Evolutionary conservation across 2,888 invertebrate species (phyloP), one percentile per base, ranked within the genome.

Genomic region (Amiota mariae): DNA sequence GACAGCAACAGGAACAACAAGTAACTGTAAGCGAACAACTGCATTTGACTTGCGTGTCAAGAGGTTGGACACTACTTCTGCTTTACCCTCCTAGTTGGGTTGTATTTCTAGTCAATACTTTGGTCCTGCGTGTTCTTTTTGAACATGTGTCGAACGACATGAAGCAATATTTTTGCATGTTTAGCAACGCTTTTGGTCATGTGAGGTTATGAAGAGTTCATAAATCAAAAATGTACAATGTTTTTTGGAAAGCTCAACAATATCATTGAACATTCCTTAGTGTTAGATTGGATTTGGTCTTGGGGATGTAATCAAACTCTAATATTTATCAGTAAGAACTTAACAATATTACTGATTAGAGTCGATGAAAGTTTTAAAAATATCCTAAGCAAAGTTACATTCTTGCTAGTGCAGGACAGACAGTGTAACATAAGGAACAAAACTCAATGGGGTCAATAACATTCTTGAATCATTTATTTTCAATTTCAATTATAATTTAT

Each of bases 161-260:
- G 86, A 86, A 83, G 82, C 85, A 85, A 20, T 67, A 20, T 67
- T 75, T 72, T 83, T 83, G 85, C 86, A 85, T 86, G 83, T 86
- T 83, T 81, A 85, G 85, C 61, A 20, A 67, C 86, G 59, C 77
- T 86, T 85, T 86, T 80, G 86, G 57, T 57, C 67, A 67, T 72
- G 57, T 49, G 85, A 84, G 83, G 86, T 85, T 82, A 83, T 78
- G 86, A 83, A 83, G 85, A 86, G 83, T 83, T 86, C 85, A 83
- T 83, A 83, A 86, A 83, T 83, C 86, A 83, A 86, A 86, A 86
- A 51, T 20, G 11, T 36, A 51, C 54, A 51, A 51, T 51, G 6
- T 36, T 36, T 36, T 6, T 36, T 36, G 36, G 36, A 36, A 36
- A 36, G 36, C 36, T 36, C 6, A 36, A 36, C 4, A 36, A 6